These are phyloP conservation scores for Leucoraja erinaceus DNA, from an alignment of 2,113 vertebrate genomes.

Conservation along the genomic window DNA sequence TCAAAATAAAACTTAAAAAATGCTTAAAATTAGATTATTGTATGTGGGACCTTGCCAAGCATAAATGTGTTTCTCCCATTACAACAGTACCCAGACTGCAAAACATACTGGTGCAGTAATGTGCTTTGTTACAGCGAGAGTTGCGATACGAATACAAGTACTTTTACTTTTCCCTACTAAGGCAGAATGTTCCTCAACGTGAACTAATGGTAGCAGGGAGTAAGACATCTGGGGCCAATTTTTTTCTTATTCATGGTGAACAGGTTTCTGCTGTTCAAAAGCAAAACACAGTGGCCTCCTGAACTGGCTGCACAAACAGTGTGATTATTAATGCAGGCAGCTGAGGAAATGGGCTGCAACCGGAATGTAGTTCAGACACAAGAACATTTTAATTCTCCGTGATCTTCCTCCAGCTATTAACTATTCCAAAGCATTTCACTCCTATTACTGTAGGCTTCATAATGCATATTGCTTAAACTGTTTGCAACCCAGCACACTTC, in stretches of 20 bases:
- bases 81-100: neutral
- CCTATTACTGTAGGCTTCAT: neutral
- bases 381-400: neutral
- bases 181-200: neutral
- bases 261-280: conserved; percentile 14
- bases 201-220: neutral
- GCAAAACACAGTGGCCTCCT: neutral
- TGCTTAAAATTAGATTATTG: neutral
- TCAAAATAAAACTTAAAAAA: neutral
- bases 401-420: neutral
- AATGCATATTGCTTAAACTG: neutral
- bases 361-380: too few species aligned
- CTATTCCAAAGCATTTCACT: neutral
- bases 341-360: conserved; percentile 15
- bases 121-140: neutral
- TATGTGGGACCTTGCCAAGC: neutral
- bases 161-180: neutral
- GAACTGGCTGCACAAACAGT: neutral
- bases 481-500: neutral
- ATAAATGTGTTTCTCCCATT: neutral
- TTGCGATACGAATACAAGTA: neutral
- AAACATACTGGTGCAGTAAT: neutral
- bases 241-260: conserved; percentile 17
- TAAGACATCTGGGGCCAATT: conserved; percentile 12
- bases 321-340: neutral